Percentiles rank a stretch among this genome's conserved stretches.
These are phyloP conservation scores for Psilanteris sp. DNA, from an alignment of 1,140 invertebrate species.

Conservation along the genomic window DNA sequence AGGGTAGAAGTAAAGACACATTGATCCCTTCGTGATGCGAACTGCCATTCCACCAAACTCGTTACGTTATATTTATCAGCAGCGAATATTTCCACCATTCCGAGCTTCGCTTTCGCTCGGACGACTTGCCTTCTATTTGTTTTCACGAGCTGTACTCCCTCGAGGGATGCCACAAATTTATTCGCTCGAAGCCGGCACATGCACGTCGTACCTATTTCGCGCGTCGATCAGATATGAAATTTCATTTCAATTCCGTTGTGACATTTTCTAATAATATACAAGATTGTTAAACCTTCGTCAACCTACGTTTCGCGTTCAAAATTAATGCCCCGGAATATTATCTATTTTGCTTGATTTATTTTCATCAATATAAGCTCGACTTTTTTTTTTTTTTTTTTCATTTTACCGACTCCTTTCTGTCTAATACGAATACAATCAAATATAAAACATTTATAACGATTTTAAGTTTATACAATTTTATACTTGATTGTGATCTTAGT, in stretches of 20 bases:
- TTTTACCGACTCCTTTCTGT: too few species aligned
- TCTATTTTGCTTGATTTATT: too few species aligned
- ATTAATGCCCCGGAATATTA: too few species aligned
- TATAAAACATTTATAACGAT: too few species aligned
- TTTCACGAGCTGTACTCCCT: slow-evolving; percentile 59
- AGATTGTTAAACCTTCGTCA: slow-evolving; percentile 18
- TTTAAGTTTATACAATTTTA: too few species aligned
- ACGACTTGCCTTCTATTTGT: slow-evolving; percentile 63
- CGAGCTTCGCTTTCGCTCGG: slow-evolving; percentile 60
- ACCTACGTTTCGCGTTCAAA: neutral
- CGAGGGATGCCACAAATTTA: slow-evolving; percentile 60
- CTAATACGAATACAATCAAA: too few species aligned
- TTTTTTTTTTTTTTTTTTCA: slow-evolving; percentile 17
- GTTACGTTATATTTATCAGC: slow-evolving; percentile 66
- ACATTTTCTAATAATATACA: slow-evolving; percentile 50
- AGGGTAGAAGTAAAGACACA: slow-evolving; percentile 62
- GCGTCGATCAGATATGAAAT: slow-evolving; percentile 63
- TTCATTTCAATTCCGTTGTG: slow-evolving; percentile 57
- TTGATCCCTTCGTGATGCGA: slow-evolving; percentile 64
- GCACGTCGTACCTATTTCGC: slow-evolving; percentile 50
- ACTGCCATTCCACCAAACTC: slow-evolving; percentile 63
- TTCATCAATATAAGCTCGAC: too few species aligned
- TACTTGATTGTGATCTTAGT: too few species aligned
- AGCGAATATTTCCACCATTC: slow-evolving; percentile 62
- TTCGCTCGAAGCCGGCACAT: slow-evolving; percentile 43